Conservation (phyloP, 2,888 invertebrate species). For the Tuberolachnus salignus region DNA sequence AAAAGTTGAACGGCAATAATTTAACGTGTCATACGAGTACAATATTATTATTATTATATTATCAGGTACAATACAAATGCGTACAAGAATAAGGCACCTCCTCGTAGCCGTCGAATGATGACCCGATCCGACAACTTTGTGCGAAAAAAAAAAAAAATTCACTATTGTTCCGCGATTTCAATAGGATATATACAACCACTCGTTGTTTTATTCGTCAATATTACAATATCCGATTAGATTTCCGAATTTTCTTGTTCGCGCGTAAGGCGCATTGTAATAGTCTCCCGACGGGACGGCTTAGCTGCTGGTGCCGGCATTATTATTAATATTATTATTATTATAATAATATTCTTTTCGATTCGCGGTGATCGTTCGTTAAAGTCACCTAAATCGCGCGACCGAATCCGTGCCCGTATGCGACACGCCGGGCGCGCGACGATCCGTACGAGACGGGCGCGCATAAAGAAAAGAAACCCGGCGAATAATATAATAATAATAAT, state of each 20-base stretch:
- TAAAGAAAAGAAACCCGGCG: conserved; percentile 24
- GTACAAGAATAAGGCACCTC: no score
- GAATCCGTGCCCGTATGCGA: not conserved
- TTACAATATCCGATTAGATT: conserved; percentile 8
- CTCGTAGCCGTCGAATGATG: not conserved
- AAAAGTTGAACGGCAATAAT: no score
- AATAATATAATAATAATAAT: no score
- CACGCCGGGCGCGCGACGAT: not conserved
- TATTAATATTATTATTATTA: not conserved
- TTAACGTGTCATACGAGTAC: no score
- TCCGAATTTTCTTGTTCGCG: conserved; percentile 13
- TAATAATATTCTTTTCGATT: not conserved
- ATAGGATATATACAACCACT: conserved; percentile 8
- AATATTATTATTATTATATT: no score
- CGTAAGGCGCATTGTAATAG: not conserved
- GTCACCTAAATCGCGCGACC: not conserved
- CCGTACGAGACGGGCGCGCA: no score
- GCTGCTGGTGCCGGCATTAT: not conserved
- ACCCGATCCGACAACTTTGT: conserved; percentile 34
- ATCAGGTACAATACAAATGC: no score
- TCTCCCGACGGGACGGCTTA: not conserved
- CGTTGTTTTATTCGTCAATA: conserved; percentile 16
- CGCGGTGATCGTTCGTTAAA: conserved; percentile 14
- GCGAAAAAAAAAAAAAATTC: no score
- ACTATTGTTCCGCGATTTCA: conserved; percentile 17